Conservation (phyloP, 2,888 invertebrate species). For the Odontothrips loti region DNA sequence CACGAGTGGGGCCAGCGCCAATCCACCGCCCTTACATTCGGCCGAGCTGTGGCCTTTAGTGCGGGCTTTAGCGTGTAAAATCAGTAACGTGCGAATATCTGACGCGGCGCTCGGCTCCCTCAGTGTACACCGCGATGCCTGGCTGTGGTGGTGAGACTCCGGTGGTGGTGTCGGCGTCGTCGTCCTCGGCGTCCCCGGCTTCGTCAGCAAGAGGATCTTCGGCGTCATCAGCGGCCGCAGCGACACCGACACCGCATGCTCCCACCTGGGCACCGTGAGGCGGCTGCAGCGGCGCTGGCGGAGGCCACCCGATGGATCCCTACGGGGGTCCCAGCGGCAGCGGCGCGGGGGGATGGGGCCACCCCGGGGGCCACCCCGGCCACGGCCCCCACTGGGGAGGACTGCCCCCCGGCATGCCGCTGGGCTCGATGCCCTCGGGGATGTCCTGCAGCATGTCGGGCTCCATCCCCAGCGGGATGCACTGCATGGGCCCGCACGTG, state of each 20-base stretch:
- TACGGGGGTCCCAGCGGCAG: conserved; percentile 46
- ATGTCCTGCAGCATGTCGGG: conserved; percentile 41
- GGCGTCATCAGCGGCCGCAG: conserved; percentile 41
- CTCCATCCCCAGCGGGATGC: conserved; percentile 38
- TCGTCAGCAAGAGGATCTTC: neutral
- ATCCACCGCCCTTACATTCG: too few species aligned
- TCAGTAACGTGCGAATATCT: too few species aligned
- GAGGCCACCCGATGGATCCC: conserved; percentile 48
- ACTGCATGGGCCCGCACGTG: conserved; percentile 39
- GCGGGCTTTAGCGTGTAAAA: too few species aligned
- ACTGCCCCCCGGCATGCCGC: conserved; percentile 45
- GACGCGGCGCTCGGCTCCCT: neutral
- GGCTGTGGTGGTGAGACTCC: neutral
- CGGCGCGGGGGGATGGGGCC: conserved; percentile 33
- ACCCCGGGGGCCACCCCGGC: conserved; percentile 39
- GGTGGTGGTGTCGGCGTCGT: neutral
- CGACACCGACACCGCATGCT: conserved; percentile 44
- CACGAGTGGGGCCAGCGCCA: too few species aligned
- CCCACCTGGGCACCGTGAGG: too few species aligned
- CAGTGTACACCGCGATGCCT: neutral
- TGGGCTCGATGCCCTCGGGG: conserved; percentile 47
- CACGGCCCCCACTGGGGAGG: conserved; percentile 45
- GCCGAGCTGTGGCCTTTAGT: too few species aligned
- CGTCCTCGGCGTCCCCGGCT: neutral
- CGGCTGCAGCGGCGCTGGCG: conserved; percentile 44